Base-by-base conservation (phyloP, 2,113 vertebrate genomes). In the Lipotes vexillifer region DNA sequence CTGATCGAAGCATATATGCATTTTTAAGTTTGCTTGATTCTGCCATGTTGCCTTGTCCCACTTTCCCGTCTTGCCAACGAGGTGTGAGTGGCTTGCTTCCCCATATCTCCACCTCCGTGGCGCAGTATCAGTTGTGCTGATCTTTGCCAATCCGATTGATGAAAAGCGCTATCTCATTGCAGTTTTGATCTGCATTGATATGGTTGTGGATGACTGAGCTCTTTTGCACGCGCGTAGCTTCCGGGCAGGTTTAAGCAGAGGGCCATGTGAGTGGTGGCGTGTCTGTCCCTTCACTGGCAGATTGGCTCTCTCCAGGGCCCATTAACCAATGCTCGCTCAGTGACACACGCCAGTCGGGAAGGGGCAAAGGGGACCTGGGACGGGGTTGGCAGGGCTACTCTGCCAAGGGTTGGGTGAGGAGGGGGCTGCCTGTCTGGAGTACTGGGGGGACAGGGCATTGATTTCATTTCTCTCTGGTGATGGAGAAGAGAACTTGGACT, bases 341-440 rank as follows among this genome's bases (percentile, higher is more conserved):
- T 13, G 25, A 29, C 4, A 21, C 21, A 33, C 1, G 11, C 65
- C 0, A 2, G 69, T 33, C 7, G 27, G 55, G 69, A 57, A 68
- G 71, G 72, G 59, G 31, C 10, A 38, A 15, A n/a, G 52, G 59
- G 69, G 61, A 25, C n/a, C 21, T 61, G 63, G 41, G 38, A 12
- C 0, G 0, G 25, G 27, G 41, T n/a, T 69, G 61, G 27, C 8
- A 3, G 90, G 68, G 69, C 44, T 12, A 7, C 25, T 83, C 33
- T 15, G 13, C 27, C 57, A 68, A 72, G 41, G 29, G n/a, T 25
- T 13, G 1, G 9, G 23, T n/a, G 52, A 75, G 77, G 49, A 41
- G 33, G 2, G 46, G 23, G 8, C 15, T 6, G 6, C 31, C 12
- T 46, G 57, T 12, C 52, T 61, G 52, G 46, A 18, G 69, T 18